Conservation (phyloP, 2,113 vertebrate genomes). For the Pluvianellus socialis region DNA sequence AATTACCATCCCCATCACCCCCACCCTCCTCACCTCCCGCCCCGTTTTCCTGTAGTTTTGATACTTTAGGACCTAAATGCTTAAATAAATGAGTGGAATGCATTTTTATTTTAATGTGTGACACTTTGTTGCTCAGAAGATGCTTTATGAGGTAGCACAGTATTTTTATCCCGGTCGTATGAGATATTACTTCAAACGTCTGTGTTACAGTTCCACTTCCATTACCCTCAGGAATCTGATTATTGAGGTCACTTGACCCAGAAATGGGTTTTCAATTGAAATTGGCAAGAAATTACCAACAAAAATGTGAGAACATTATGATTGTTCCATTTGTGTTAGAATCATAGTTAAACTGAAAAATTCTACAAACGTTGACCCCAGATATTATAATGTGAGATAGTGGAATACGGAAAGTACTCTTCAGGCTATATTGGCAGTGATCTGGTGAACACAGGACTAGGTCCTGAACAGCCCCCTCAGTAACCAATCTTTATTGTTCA, state of each 20-base stretch:
- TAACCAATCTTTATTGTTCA: neutral
- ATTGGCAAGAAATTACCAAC: neutral
- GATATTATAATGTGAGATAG: neutral
- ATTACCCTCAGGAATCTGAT: neutral
- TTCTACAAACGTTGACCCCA: neutral
- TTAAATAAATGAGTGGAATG: neutral
- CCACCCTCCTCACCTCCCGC: too few species aligned
- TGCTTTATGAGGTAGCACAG: neutral
- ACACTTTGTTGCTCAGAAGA: neutral
- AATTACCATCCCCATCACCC: neutral
- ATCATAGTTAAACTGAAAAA: neutral
- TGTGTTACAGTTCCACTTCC: neutral
- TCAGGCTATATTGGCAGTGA: neutral
- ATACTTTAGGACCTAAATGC: neutral
- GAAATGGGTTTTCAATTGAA: neutral
- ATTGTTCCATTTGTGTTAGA: neutral
- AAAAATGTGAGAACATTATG: neutral
- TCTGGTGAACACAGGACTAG: neutral
- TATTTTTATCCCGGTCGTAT: neutral
- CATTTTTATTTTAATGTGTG: neutral
- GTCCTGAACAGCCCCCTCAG: neutral
- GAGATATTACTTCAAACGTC: neutral
- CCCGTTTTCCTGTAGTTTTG: neutral
- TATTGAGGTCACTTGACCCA: neutral
- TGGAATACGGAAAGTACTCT: neutral